These are phyloP conservation scores for Nephotettix cincticeps DNA, from an alignment of 1,140 invertebrate species.

Conservation along the genomic window DNA sequence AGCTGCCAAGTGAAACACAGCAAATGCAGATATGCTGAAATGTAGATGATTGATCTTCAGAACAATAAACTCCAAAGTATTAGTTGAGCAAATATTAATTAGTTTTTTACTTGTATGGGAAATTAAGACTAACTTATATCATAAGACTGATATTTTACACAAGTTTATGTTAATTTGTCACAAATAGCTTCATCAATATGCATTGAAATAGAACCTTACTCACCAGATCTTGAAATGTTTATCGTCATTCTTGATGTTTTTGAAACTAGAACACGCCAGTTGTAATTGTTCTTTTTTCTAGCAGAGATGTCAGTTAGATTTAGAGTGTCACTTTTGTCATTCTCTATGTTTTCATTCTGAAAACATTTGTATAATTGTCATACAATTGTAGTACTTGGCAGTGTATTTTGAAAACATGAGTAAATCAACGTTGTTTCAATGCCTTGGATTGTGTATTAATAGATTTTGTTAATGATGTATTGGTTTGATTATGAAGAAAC, in stretches of 20 bases:
- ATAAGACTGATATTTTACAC: too few relatives aligned
- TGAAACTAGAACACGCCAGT: not conserved
- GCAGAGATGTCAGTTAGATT: slow-evolving; percentile 18
- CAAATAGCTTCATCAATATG: not conserved
- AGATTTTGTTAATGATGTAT: not conserved
- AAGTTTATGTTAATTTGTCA: too few relatives aligned
- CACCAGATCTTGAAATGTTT: not conserved
- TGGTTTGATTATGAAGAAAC: not conserved
- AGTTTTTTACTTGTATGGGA: too few relatives aligned
- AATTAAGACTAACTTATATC: too few relatives aligned
- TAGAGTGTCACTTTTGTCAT: not conserved
- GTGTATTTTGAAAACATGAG: slow-evolving; percentile 21
- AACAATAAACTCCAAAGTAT: too few relatives aligned
- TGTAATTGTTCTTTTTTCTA: not conserved
- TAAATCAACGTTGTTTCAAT: not conserved
- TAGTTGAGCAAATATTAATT: too few relatives aligned
- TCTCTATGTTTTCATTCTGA: slow-evolving; percentile 6
- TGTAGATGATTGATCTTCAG: too few relatives aligned
- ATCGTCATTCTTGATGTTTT: not conserved
- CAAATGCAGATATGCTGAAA: too few relatives aligned
- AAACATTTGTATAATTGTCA: slow-evolving; percentile 18
- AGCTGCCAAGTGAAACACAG: too few relatives aligned
- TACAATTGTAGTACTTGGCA: slow-evolving; percentile 4
- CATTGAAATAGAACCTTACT: not conserved
- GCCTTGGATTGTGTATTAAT: too few relatives aligned